phyloP scores from a whole-genome alignment of 2,113 vertebrate genomes.

The Cyprinodon variegatus region DNA sequence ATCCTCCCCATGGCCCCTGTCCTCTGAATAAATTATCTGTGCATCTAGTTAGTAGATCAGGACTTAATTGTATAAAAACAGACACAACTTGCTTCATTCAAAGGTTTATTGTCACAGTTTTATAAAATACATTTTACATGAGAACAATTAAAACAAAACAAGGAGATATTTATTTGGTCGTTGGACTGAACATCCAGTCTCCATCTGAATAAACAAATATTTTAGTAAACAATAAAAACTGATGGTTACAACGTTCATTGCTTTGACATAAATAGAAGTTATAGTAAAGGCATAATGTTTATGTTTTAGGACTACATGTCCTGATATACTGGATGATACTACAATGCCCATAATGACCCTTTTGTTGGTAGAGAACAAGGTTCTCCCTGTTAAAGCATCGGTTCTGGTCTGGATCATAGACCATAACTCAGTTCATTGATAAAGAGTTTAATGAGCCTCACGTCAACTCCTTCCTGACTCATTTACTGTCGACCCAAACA shows the following conservation, averaged over 20 bases:
- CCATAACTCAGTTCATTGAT: neutral
- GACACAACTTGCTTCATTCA: neutral
- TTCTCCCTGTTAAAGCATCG: neutral
- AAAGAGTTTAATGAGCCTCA: neutral
- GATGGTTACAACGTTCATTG: constrained; percentile 66
- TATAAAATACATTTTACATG: constrained; percentile 34
- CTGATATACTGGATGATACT: neutral
- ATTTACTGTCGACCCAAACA: too few species aligned
- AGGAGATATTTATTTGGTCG: constrained; percentile 84
- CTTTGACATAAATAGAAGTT: constrained; percentile 82
- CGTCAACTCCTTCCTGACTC: neutral
- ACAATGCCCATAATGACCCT: neutral
- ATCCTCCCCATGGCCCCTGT: too few species aligned
- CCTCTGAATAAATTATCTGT: too few species aligned
- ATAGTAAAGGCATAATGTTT: constrained; percentile 30
- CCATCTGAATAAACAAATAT: constrained; percentile 74
- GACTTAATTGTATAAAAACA: neutral
- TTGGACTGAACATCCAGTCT: constrained; percentile 86
- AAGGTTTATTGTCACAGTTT: constrained; percentile 27
- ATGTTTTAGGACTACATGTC: neutral
- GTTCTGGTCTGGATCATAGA: neutral
- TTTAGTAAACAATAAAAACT: constrained; percentile 44
- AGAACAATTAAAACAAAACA: constrained; percentile 77
- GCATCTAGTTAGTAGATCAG: too few species aligned
- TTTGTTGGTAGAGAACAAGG: neutral